phyloP scores from a whole-genome alignment of 2,113 vertebrate species.

The Psittacara wagleri region DNA sequence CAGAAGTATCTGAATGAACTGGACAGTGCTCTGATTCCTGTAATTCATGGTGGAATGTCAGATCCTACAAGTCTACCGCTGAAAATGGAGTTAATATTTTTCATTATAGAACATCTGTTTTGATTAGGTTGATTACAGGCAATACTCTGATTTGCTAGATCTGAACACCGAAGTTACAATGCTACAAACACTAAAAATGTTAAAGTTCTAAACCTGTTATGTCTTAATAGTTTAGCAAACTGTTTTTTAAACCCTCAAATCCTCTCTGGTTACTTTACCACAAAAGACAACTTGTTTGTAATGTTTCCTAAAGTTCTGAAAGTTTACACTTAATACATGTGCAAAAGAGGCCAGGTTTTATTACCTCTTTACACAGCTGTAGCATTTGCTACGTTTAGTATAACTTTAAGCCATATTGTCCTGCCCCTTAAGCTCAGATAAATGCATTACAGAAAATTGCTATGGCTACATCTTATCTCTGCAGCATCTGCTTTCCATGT shows the following conservation, averaged over 20 bases:
- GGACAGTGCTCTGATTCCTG: slow-evolving; percentile 88
- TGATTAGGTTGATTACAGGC: slow-evolving; percentile 7
- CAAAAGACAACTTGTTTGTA: background rate
- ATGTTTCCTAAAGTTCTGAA: slow-evolving; percentile 51
- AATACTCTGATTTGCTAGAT: slow-evolving; percentile 12
- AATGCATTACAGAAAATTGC: background rate
- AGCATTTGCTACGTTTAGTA: slow-evolving; percentile 18
- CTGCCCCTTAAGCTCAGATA: slow-evolving; percentile 22
- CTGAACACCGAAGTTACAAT: slow-evolving; percentile 51
- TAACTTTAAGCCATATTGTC: slow-evolving; percentile 51
- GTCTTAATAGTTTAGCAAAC: slow-evolving; percentile 40
- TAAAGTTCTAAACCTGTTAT: slow-evolving; percentile 20
- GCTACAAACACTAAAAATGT: slow-evolving; percentile 61
- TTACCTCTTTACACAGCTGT: slow-evolving; percentile 25
- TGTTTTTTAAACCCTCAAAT: background rate
- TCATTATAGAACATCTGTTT: slow-evolving; percentile 83
- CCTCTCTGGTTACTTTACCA: background rate
- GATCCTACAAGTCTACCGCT: slow-evolving; percentile 79
- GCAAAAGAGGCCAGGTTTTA: slow-evolving; percentile 10
- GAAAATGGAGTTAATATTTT: slow-evolving; percentile 92
- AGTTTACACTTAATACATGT: slow-evolving; percentile 55
- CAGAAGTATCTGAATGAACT: slow-evolving; percentile 92
- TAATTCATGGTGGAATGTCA: slow-evolving; percentile 86
- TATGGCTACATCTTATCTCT: background rate
- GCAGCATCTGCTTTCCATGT: background rate